Evolutionary conservation across 1,140 invertebrate genomes (phyloP).

Genomic region (Agrypnia vestita): DNA sequence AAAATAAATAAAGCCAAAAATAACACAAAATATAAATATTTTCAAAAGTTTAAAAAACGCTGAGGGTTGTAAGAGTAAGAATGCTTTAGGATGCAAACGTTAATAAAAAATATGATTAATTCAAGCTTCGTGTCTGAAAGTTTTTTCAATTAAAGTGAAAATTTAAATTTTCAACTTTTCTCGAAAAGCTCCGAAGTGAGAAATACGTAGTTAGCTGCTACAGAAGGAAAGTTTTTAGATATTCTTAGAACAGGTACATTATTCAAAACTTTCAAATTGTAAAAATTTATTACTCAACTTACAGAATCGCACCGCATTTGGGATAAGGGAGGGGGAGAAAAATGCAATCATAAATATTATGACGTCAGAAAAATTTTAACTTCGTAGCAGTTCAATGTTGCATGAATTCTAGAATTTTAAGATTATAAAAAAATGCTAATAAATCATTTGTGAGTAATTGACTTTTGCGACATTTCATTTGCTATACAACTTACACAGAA

Average conservation of each 20-base stretch:
- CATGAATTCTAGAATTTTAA: too few species aligned
- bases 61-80: not conserved
- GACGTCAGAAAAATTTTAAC: too few species aligned
- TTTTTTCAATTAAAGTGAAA: constrained; percentile 44
- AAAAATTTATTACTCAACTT: constrained; percentile 33
- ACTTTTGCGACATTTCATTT: too few species aligned
- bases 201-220: not conserved
- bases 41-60: not conserved
- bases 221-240: constrained; percentile 1
- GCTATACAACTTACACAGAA: too few species aligned
- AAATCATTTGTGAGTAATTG: too few species aligned
- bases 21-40: not conserved
- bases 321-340: not conserved
- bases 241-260: constrained; percentile 19
- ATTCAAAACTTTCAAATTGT: constrained; percentile 27
- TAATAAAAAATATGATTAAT: constrained; percentile 43
- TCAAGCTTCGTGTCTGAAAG: constrained; percentile 28
- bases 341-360: not conserved
- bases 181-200: not conserved
- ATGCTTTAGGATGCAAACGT: constrained; percentile 17
- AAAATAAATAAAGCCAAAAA: too few species aligned
- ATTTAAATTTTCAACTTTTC: constrained; percentile 38
- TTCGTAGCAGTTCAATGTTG: too few species aligned
- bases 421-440: too few species aligned
- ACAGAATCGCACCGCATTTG: not conserved